These are phyloP conservation scores for Amaurobius ferox DNA, from an alignment of 2,888 invertebrate genomes.

Conservation along the genomic window DNA sequence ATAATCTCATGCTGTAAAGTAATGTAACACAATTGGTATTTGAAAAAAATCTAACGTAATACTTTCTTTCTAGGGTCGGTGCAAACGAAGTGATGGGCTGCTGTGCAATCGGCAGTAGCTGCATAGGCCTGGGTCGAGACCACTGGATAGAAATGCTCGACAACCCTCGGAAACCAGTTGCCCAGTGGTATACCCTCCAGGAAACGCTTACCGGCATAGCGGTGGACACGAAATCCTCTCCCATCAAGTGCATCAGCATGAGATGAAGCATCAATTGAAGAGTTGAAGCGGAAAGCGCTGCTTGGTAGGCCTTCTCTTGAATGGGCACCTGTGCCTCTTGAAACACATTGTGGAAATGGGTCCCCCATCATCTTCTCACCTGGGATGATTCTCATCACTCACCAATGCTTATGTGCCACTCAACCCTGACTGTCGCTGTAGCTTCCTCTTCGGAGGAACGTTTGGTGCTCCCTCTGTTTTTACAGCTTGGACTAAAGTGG, in stretches of 20 bases:
- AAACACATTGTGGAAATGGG: conserved; percentile 29
- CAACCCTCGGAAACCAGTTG: conserved; percentile 88
- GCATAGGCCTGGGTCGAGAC: conserved; percentile 87
- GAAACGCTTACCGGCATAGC: conserved; percentile 80
- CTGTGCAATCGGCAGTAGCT: conserved; percentile 85
- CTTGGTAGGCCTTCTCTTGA: conserved; percentile 22
- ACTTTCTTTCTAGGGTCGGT: conserved; percentile 84
- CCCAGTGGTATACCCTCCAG: conserved; percentile 88
- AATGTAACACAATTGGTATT: no score
- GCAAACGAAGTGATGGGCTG: conserved; percentile 92
- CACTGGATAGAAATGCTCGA: conserved; percentile 92
- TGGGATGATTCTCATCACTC: background rate
- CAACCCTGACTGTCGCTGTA: background rate
- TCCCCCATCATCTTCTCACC: background rate
- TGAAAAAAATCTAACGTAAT: no score
- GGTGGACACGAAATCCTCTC: conserved; percentile 55
- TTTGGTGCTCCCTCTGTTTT: background rate
- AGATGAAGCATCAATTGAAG: conserved; percentile 38
- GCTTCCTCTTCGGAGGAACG: background rate
- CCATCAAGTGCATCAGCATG: conserved; percentile 70
- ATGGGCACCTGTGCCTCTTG: conserved; percentile 25
- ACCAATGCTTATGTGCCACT: background rate
- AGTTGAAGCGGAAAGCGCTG: background rate
- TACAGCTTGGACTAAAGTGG: no score
- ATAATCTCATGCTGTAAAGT: no score